Conservation (phyloP, 2,113 vertebrate species). For the Macroglossus sobrinus region DNA sequence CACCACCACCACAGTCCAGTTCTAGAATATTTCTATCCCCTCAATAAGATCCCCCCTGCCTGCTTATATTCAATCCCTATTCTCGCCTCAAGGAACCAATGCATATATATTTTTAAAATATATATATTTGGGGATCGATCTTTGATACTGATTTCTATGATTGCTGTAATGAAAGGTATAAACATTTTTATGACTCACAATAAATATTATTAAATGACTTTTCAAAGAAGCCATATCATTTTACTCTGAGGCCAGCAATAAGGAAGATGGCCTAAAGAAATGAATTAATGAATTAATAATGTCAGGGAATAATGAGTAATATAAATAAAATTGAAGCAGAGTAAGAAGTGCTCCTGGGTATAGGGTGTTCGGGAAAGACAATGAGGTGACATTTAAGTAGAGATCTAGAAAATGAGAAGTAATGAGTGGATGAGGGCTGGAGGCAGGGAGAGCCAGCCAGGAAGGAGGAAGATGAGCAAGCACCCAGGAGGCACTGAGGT, state of each 20-base stretch:
- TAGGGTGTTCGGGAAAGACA: not conserved
- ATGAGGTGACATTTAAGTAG: not conserved
- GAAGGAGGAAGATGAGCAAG: not conserved
- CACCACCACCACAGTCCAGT: not conserved
- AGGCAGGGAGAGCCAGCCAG: not conserved
- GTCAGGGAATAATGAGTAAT: not conserved
- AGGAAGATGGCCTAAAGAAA: not conserved
- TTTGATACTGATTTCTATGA: not conserved
- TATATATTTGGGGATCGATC: not conserved
- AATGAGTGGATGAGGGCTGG: not conserved
- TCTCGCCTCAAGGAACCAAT: not conserved
- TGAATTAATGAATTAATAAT: not conserved
- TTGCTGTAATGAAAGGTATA: not conserved
- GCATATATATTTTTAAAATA: not conserved
- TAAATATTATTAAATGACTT: not conserved
- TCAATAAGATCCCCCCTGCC: not conserved
- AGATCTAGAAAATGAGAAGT: not conserved
- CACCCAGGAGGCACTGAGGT: not conserved
- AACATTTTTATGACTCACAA: not conserved
- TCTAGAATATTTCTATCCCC: not conserved
- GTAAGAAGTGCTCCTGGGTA: not conserved
- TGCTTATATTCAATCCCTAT: not conserved
- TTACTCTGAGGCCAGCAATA: not conserved
- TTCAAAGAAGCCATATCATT: not conserved
- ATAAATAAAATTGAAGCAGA: not conserved